phyloP scores from a whole-genome alignment of 2,888 invertebrate genomes.

The Pterostichus madidus region DNA sequence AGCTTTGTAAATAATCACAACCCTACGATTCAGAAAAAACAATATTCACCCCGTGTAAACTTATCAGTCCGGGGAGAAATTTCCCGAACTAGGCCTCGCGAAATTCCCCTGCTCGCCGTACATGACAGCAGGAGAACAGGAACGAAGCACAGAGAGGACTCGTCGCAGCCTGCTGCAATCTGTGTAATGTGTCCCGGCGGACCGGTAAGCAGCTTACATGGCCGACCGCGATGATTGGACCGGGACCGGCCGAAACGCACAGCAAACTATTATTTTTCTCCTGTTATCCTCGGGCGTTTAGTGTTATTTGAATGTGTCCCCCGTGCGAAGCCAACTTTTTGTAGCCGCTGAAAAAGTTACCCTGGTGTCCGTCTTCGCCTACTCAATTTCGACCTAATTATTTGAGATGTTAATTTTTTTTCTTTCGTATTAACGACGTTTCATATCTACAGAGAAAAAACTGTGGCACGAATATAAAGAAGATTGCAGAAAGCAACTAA shows the following conservation, averaged over 20 bases:
- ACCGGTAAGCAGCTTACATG: slow-evolving; percentile 75
- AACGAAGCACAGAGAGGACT: background rate
- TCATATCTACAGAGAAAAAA: too few species aligned
- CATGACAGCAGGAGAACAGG: background rate
- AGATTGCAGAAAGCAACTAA: too few species aligned
- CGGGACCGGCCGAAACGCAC: slow-evolving; percentile 70
- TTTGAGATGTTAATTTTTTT: slow-evolving; percentile 3
- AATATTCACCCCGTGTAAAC: slow-evolving; percentile 42
- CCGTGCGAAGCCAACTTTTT: slow-evolving; percentile 67
- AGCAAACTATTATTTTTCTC: slow-evolving; percentile 72
- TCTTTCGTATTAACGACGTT: background rate
- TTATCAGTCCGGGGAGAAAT: slow-evolving; percentile 44
- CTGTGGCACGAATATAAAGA: too few species aligned
- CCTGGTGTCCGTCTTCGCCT: slow-evolving; percentile 16
- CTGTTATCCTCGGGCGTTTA: slow-evolving; percentile 72
- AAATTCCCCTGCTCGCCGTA: background rate
- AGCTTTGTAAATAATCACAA: slow-evolving; percentile 22
- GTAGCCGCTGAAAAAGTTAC: slow-evolving; percentile 47
- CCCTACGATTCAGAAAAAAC: slow-evolving; percentile 29
- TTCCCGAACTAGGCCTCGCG: background rate
- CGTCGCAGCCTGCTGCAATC: slow-evolving; percentile 73
- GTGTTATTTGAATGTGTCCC: slow-evolving; percentile 75
- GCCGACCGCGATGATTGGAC: slow-evolving; percentile 74
- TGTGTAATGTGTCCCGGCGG: slow-evolving; percentile 75
- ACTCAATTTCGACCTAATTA: slow-evolving; percentile 37